Percentiles rank a stretch among this genome's conserved stretches.
phyloP scores from a whole-genome alignment of 2,797 vertebrate species.

The Scyliorhinus canicula region DNA sequence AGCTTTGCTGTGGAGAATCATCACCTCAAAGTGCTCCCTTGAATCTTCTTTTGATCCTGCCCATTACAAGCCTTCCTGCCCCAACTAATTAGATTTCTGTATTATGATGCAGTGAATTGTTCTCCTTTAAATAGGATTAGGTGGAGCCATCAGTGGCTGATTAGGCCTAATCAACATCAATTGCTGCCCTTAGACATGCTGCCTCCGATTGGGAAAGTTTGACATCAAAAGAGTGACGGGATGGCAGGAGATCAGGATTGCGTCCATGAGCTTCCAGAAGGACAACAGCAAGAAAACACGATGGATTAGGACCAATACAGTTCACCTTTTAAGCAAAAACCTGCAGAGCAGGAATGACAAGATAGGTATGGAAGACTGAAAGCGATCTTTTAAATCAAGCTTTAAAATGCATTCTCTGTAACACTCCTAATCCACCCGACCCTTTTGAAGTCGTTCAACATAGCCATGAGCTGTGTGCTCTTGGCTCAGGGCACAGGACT shows the following conservation, averaged over 20 bases:
- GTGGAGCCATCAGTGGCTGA: slow-evolving; percentile 50
- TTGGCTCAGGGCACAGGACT: neutral
- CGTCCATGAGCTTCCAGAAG: neutral
- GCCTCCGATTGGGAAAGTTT: slow-evolving; percentile 41
- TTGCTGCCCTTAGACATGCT: slow-evolving; percentile 43
- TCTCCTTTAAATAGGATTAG: slow-evolving; percentile 52
- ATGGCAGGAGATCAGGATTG: neutral
- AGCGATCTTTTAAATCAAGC: neutral
- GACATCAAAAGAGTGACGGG: slow-evolving; percentile 48
- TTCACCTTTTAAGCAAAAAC: neutral
- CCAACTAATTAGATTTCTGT: slow-evolving; percentile 42
- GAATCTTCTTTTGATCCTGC: slow-evolving; percentile 13
- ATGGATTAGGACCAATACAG: neutral
- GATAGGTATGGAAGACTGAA: neutral
- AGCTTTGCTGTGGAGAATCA: neutral
- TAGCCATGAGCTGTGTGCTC: neutral
- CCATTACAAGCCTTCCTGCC: neutral
- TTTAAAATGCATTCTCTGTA: neutral
- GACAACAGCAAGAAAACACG: neutral
- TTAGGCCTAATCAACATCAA: slow-evolving; percentile 53
- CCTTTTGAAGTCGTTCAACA: neutral
- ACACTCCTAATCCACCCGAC: neutral
- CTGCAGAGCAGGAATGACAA: neutral
- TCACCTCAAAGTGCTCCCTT: neutral
- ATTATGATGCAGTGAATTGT: slow-evolving; percentile 39